phyloP scores from a whole-genome alignment of 2,113 vertebrate species.

The Actenoides lindsayi region DNA sequence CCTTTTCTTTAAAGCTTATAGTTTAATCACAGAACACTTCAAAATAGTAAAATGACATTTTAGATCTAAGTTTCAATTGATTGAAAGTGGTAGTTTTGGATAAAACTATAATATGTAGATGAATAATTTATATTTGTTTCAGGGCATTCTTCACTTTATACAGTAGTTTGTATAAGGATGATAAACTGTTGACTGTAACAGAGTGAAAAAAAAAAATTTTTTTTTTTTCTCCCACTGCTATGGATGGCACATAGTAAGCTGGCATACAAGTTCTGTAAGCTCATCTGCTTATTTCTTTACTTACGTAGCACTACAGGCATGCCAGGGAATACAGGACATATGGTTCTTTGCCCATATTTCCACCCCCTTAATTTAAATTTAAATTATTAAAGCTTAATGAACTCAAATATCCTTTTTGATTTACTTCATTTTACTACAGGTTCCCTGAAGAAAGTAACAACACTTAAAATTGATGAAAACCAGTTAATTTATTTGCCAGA shows the following conservation, averaged over 20 bases:
- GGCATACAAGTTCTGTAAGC: not conserved
- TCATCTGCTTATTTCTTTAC: not conserved
- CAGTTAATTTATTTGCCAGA: conserved; percentile 95
- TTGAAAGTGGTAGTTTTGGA: not conserved
- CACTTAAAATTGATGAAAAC: conserved; percentile 98
- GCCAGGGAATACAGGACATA: not conserved
- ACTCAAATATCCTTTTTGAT: not conserved
- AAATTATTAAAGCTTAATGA: not conserved
- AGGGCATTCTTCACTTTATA: not conserved
- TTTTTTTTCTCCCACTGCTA: not conserved
- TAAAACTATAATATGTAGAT: not conserved
- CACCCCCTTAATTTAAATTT: not conserved
- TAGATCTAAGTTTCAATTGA: not conserved
- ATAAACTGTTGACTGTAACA: not conserved
- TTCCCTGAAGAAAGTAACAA: conserved; percentile 91
- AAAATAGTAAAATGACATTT: not conserved
- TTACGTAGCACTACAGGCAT: not conserved
- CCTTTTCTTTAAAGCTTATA: not conserved
- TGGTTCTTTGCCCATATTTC: not conserved
- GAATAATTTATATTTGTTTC: not conserved
- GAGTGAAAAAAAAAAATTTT: not conserved
- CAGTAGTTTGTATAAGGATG: not conserved
- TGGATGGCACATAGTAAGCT: not conserved
- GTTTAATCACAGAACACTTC: not conserved
- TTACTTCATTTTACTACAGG: conserved; percentile 73